Base-by-base conservation (phyloP, 1,140 invertebrate genomes). In the Caenorhabditis tropicalis region DNA sequence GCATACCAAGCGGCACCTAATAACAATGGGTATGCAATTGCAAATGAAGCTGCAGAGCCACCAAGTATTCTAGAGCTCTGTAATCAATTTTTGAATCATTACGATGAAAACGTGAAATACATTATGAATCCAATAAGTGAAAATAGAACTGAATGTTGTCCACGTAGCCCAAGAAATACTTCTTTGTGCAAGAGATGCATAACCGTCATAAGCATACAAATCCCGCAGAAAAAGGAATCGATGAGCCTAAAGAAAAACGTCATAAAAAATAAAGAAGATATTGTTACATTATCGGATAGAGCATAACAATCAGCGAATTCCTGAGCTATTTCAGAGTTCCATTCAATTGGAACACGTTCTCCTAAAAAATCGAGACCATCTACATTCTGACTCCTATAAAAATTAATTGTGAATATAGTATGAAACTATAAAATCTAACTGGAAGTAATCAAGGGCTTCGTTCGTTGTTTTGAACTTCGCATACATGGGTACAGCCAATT, bases 91-190 rank as follows among this genome's bases (percentile, higher is more conserved):
- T n/a, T 29, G n/a, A n/a, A 39, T 15, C 4, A 9, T 56, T 10
- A 56, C 21, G 7, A 33, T 49, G 33, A 49, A 5, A 58, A 49
- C 0, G 21, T n/a, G 21, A 0, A 19, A 16, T 3, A 85, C 84
- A 27, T 48, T 81, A 46, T 87, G 86, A 36, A 87, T 60, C 83
- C 83, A 87, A 53, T 87, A 87, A 2, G 86, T 87, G 86, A 87
- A 86, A 58, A 87, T 86, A n/a, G 82, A 83, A 31, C 81, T 81
- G 70, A 86, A 87, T 5, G 86, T 82, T 12, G 85, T 85, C 85
- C 85, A 87, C 21, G 86, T 87, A n/a, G 81, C 80, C 86, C 86
- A 87, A 10, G 86, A 85, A 21, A 87, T 86, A 27, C 82, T 80
- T 36, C 86, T 80, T 46, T 83, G 60, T 33, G 86, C 86, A 10